A percentile compares a stretch with the other conserved stretches of the same genome.
Conservation (phyloP, 1,140 invertebrate genomes). For the Eubasilissa regina region DNA sequence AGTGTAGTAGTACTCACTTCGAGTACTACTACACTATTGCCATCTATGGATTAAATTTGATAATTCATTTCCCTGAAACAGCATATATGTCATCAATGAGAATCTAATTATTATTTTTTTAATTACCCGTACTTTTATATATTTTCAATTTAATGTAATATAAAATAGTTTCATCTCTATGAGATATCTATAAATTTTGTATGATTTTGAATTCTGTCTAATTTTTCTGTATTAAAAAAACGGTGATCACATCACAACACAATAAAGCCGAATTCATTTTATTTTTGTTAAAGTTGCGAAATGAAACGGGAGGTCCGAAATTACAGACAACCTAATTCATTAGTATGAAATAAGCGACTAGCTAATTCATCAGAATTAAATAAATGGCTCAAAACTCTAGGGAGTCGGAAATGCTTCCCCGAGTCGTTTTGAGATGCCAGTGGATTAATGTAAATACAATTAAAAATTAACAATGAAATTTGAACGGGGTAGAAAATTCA, state of each 20-base stretch:
- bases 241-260: background rate
- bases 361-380: conserved; percentile 2
- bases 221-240: background rate
- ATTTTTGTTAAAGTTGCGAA: background rate
- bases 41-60: background rate
- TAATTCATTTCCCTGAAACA: background rate
- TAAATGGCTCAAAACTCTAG: background rate
- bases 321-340: conserved; percentile 4
- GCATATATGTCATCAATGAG: no score
- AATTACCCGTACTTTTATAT: background rate
- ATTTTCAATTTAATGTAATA: background rate
- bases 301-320: background rate
- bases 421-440: background rate
- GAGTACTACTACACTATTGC: no score
- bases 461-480: conserved; percentile 32
- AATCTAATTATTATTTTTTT: no score
- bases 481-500: background rate
- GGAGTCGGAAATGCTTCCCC: no score
- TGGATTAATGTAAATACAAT: conserved; percentile 21
- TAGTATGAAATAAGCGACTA: conserved; percentile 5
- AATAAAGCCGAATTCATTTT: background rate
- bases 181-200: no score
- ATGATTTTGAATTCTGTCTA: no score
- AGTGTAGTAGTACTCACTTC: no score
- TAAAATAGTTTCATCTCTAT: no score